Percentiles rank a stretch among this genome's conserved stretches.
Evolutionary conservation across 2,888 invertebrate genomes (phyloP).

Genomic region (Cybosia mesomella): DNA sequence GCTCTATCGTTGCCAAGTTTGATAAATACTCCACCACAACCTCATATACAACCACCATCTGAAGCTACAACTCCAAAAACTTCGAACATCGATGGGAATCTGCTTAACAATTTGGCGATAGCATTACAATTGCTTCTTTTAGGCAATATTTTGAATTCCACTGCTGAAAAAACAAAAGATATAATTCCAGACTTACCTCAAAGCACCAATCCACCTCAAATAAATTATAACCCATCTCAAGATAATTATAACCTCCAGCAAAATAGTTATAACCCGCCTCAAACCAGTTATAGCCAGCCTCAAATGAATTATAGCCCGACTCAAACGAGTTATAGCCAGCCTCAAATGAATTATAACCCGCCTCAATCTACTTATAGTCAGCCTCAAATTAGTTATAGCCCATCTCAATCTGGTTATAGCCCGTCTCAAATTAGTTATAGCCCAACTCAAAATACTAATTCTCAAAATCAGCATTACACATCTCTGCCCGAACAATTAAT

Average conservation of each 20-base stretch:
- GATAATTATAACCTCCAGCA: slow-evolving; percentile 12
- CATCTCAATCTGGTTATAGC: neutral
- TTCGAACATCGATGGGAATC: slow-evolving; percentile 58
- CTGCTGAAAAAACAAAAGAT: slow-evolving; percentile 29
- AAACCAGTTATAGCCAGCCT: neutral
- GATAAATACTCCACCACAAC: slow-evolving; percentile 7
- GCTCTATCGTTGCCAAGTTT: slow-evolving; percentile 30
- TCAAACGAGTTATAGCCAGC: neutral
- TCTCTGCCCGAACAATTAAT: slow-evolving; percentile 27
- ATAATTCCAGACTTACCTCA: neutral
- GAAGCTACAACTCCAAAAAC: neutral
- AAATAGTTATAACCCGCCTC: neutral
- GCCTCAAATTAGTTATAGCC: slow-evolving; percentile 2
- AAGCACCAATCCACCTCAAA: neutral
- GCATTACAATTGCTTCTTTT: slow-evolving; percentile 75
- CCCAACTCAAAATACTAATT: neutral
- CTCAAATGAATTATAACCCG: slow-evolving; percentile 5
- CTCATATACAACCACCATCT: neutral
- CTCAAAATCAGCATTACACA: slow-evolving; percentile 13
- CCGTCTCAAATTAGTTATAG: neutral
- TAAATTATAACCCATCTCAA: neutral
- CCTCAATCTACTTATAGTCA: neutral
- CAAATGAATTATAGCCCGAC: neutral
- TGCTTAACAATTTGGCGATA: slow-evolving; percentile 77
- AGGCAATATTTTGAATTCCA: slow-evolving; percentile 69